Percentiles rank a stretch among this genome's conserved stretches.
These are phyloP conservation scores for Orchesella cincta DNA, from an alignment of 1,140 invertebrate genomes.

Conservation along the genomic window DNA sequence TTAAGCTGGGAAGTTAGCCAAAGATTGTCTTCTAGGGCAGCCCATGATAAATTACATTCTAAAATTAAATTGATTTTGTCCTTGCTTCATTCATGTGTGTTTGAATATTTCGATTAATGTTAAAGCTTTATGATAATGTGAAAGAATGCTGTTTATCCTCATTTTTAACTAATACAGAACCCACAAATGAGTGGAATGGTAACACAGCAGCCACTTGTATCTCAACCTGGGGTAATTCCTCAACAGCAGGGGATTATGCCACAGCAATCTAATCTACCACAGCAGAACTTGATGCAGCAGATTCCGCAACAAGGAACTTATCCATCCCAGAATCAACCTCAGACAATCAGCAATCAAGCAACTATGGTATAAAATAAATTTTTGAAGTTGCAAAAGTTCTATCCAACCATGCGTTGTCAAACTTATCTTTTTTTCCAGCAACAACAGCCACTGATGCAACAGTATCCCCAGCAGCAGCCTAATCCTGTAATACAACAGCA, in stretches of 20 bases:
- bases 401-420: neutral
- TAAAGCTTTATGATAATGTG: neutral
- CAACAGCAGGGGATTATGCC: constrained; percentile 22
- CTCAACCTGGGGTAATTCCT: constrained; percentile 37
- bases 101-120: no score
- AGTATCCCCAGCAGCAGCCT: constrained; percentile 41
- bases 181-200: constrained; percentile 41
- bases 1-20: neutral
- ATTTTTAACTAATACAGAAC: constrained; percentile 19
- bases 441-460: constrained; percentile 44
- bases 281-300: constrained; percentile 22
- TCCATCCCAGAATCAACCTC: neutral
- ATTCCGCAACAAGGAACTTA: constrained; percentile 2
- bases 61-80: neutral
- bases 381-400: neutral
- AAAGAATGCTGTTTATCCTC: neutral
- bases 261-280: constrained; percentile 8
- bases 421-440: constrained; percentile 5
- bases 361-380: neutral
- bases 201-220: constrained; percentile 28
- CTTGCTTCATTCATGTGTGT: neutral
- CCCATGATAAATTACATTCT: neutral
- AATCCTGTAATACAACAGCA: constrained; percentile 20
- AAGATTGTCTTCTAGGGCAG: neutral
- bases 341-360: constrained; percentile 9